Evolutionary conservation across 2,113 vertebrate species (phyloP).

Genomic region (Tonatia bakeri): DNA sequence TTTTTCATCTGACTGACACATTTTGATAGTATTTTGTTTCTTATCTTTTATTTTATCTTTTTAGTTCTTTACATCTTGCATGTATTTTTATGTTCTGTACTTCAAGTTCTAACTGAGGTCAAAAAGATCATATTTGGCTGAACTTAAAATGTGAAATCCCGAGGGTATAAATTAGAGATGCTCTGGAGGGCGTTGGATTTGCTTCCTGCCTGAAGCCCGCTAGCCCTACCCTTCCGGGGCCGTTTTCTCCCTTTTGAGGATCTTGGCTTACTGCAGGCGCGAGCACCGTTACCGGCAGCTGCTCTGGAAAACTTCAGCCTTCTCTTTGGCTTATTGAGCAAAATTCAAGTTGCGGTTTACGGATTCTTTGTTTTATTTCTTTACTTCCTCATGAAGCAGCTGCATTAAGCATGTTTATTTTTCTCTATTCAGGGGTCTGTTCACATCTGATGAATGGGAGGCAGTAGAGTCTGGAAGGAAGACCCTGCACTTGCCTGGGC

Average conservation of each 20-base stretch:
- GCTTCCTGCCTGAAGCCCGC: not conserved
- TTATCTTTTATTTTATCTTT: not conserved
- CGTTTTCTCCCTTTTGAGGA: not conserved
- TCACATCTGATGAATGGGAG: not conserved
- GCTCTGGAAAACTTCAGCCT: not conserved
- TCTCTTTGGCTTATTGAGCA: not conserved
- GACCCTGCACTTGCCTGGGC: not conserved
- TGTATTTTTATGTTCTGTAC: not conserved
- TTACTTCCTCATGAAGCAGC: not conserved
- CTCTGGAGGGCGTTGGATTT: not conserved
- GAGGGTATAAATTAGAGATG: not conserved
- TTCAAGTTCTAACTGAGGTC: not conserved
- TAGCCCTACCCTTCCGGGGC: accelerated
- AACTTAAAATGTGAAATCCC: not conserved
- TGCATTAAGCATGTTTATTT: not conserved
- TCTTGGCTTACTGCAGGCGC: not conserved
- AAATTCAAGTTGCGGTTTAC: not conserved
- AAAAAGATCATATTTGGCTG: not conserved
- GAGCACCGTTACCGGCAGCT: not conserved
- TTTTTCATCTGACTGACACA: not conserved
- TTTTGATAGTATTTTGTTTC: not conserved
- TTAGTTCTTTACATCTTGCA: not conserved
- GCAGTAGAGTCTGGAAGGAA: not conserved
- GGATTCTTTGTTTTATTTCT: not conserved
- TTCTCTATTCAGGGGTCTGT: not conserved